Conservation (phyloP, 2,888 invertebrate genomes). For the Linyphia triangularis region DNA sequence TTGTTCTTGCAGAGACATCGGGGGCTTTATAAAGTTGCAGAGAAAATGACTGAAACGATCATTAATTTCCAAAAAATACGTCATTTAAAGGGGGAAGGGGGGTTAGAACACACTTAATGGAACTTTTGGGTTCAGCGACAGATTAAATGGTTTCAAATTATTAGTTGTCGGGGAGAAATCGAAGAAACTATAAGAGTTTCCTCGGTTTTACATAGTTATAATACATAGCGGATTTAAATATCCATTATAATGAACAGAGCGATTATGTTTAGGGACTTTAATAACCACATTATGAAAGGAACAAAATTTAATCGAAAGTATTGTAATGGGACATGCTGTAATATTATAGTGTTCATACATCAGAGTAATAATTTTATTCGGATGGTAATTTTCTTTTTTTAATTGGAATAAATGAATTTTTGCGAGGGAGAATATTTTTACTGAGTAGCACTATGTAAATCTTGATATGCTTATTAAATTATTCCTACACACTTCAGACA, state of each 20-base stretch:
- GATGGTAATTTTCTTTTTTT: too few relatives aligned
- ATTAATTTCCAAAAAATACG: constrained; percentile 15
- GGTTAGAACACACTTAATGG: background rate
- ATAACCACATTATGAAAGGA: background rate
- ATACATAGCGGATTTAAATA: background rate
- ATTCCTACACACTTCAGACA: too few relatives aligned
- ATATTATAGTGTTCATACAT: background rate
- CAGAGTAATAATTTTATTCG: background rate
- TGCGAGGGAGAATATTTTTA: too few relatives aligned
- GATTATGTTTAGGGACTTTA: background rate
- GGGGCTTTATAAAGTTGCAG: background rate
- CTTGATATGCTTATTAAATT: too few relatives aligned
- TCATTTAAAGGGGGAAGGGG: background rate
- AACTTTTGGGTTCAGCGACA: background rate
- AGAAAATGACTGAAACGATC: constrained; percentile 18
- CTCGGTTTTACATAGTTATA: too few relatives aligned
- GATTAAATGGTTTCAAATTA: constrained; percentile 19
- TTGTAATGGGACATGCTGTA: background rate
- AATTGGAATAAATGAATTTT: too few relatives aligned
- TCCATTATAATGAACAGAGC: background rate
- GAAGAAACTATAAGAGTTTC: background rate
- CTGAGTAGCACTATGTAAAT: too few relatives aligned
- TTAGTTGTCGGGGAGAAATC: background rate
- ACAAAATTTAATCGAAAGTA: background rate
- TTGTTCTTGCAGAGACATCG: constrained; percentile 10